Conservation (phyloP, 2,888 invertebrate genomes). For the Tricholauxania praeusta region DNA sequence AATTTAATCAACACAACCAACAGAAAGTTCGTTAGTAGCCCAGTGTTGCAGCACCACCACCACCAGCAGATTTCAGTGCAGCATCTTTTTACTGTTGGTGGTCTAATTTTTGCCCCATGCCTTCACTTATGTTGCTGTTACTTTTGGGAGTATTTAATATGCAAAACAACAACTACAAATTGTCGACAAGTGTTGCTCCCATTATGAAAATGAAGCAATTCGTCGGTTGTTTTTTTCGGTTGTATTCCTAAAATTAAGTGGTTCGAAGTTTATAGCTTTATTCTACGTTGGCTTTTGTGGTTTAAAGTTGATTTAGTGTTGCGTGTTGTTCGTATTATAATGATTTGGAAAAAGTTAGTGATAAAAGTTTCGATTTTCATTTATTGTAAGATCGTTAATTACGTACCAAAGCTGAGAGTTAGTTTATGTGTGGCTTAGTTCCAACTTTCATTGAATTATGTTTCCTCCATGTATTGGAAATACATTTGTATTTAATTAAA, state of each 20-base stretch:
- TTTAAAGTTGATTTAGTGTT: constrained; percentile 18
- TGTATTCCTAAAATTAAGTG: constrained; percentile 10
- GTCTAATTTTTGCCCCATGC: too few species aligned
- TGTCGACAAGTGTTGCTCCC: constrained; percentile 2
- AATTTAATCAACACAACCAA: constrained; percentile 30
- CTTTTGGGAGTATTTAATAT: constrained; percentile 5
- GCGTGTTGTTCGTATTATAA: background rate
- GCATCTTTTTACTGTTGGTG: constrained; percentile 9
- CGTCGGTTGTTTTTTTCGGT: background rate
- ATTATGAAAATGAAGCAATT: background rate
- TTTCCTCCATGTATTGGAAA: too few species aligned
- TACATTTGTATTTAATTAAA: too few species aligned
- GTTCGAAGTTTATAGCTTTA: constrained; percentile 22
- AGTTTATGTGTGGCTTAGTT: too few species aligned
- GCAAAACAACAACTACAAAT: background rate
- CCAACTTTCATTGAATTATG: too few species aligned
- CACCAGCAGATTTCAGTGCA: background rate
- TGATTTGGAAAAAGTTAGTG: too few species aligned
- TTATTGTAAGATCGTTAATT: too few species aligned
- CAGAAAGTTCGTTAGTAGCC: constrained; percentile 26
- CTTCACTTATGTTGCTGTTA: background rate
- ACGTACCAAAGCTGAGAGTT: too few species aligned
- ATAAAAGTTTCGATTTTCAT: too few species aligned
- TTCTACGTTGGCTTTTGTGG: constrained; percentile 21
- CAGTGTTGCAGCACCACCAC: background rate